Conservation (phyloP, 1,140 invertebrate species). For the Drosophila elegans region DNA sequence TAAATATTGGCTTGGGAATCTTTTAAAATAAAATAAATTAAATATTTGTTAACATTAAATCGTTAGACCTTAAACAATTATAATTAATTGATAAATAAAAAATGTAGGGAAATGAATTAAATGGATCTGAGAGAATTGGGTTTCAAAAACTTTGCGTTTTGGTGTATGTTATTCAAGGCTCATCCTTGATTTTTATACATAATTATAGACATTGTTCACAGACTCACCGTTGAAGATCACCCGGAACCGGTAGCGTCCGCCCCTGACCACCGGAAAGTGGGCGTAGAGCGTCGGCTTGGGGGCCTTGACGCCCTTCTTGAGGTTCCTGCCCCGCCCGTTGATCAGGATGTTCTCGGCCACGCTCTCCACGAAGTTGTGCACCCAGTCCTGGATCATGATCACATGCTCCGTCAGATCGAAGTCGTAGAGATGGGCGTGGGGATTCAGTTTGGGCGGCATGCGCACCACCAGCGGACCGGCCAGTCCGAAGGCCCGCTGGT, state of each 20-base stretch:
- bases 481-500: conserved; percentile 85
- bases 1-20: no score
- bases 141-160: no score
- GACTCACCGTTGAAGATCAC: conserved; percentile 86
- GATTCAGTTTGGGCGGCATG: conserved; percentile 66
- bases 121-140: no score
- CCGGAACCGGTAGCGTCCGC: conserved; percentile 86
- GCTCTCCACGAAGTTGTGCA: conserved; percentile 77
- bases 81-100: no score
- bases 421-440: conserved; percentile 78
- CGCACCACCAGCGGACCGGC: conserved; percentile 85
- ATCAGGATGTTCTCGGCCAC: conserved; percentile 85
- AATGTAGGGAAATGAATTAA: no score
- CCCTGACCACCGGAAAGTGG: conserved; percentile 73
- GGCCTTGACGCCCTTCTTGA: conserved; percentile 57
- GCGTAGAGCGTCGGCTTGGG: conserved; percentile 66
- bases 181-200: no score
- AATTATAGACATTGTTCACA: no score
- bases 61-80: no score
- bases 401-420: conserved; percentile 79
- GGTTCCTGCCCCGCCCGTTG: conserved; percentile 86
- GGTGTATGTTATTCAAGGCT: no score
- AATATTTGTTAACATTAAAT: no score
- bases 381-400: conserved; percentile 84
- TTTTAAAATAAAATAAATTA: no score